Evolutionary conservation across 2,113 vertebrate species (phyloP).

Genomic region (Henicopernis longicauda): DNA sequence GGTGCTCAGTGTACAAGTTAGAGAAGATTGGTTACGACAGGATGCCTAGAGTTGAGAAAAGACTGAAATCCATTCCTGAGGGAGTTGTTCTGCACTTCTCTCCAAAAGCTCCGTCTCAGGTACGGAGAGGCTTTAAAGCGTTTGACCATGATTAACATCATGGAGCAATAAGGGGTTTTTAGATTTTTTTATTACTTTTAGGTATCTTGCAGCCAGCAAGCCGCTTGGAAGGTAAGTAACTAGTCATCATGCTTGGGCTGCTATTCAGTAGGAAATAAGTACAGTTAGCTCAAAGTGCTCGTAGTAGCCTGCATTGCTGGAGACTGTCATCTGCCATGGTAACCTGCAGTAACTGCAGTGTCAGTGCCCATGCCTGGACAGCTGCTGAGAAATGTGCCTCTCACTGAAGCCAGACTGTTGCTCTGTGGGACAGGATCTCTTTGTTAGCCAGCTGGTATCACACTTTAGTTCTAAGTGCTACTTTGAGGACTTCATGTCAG

Average conservation of each 20-base stretch:
- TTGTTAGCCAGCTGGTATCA: background rate
- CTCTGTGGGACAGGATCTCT: background rate
- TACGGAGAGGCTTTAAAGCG: background rate
- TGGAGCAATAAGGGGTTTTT: background rate
- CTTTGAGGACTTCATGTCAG: background rate
- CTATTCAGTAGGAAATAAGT: background rate
- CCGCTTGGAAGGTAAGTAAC: background rate
- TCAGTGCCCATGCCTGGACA: background rate
- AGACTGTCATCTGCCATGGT: background rate
- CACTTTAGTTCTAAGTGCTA: background rate
- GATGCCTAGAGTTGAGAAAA: background rate
- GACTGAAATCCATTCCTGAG: background rate
- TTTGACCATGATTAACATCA: background rate
- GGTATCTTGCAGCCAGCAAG: background rate
- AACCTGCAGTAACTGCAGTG: background rate
- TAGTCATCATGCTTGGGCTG: background rate
- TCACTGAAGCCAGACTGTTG: background rate
- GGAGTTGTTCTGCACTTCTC: background rate
- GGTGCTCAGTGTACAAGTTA: background rate
- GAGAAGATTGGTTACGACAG: background rate
- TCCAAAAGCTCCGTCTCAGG: accelerated
- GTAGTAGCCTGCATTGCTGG: background rate
- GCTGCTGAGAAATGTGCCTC: background rate
- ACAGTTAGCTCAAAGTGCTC: background rate
- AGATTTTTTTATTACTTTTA: background rate